Conservation (phyloP, 2,888 invertebrate species). For the Perizoma flavofasciatum region DNA sequence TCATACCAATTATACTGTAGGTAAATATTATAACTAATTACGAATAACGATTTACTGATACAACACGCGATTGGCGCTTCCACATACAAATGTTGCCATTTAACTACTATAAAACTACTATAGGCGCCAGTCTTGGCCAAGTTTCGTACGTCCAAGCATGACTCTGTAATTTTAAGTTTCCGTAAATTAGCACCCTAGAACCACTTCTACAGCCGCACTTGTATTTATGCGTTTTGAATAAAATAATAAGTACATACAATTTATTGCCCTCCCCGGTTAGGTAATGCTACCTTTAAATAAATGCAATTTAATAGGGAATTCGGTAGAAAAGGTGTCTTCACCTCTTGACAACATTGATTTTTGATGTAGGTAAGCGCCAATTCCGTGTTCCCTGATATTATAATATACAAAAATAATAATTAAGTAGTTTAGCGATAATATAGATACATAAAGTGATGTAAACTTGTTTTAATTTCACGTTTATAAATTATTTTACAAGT, state of each 20-base stretch:
- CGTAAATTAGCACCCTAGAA: conserved; percentile 21
- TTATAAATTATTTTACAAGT: conserved; percentile 74
- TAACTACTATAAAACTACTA: background rate
- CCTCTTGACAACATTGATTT: conserved; percentile 1
- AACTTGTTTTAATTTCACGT: conserved; percentile 65
- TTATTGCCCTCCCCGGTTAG: background rate
- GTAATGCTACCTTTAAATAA: background rate
- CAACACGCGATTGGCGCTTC: conserved; percentile 53
- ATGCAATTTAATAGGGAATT: background rate
- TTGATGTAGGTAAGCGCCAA: conserved; percentile 43
- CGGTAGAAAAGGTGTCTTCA: conserved; percentile 1
- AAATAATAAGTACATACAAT: conserved; percentile 2
- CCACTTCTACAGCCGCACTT: conserved; percentile 12
- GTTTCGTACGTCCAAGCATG: conserved; percentile 18
- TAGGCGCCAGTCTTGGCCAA: conserved; percentile 7
- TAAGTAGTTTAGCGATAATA: conserved; percentile 75
- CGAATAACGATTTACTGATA: conserved; percentile 68
- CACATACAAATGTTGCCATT: conserved; percentile 13
- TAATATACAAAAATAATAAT: conserved; percentile 78
- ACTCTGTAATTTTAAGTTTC: conserved; percentile 13
- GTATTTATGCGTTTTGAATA: conserved; percentile 1
- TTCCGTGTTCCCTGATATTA: conserved; percentile 49
- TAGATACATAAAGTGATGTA: conserved; percentile 64
- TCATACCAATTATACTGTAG: conserved; percentile 83
- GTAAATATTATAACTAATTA: conserved; percentile 77